A percentile compares a stretch with the other conserved stretches of the same genome.
These are phyloP conservation scores for Mesitornis unicolor DNA, from an alignment of 2,113 vertebrate species.

Conservation along the genomic window DNA sequence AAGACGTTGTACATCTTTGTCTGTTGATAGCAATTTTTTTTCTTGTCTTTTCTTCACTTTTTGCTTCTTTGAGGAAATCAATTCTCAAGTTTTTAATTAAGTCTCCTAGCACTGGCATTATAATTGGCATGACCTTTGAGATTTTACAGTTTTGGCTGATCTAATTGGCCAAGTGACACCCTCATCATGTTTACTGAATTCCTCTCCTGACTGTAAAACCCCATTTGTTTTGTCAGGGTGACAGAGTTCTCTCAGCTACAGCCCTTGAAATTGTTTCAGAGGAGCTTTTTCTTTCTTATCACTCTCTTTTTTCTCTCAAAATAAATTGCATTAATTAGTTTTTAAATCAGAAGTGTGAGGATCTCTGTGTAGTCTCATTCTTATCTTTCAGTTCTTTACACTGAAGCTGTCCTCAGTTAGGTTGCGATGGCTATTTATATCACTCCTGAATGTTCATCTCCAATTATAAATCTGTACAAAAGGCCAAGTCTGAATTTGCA, in stretches of 20 bases:
- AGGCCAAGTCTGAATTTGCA: slow-evolving; percentile 23
- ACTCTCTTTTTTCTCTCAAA: not conserved
- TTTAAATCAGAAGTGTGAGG: slow-evolving; percentile 11
- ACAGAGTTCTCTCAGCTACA: not conserved
- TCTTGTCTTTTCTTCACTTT: not conserved
- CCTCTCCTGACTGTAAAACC: not conserved
- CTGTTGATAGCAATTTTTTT: not conserved
- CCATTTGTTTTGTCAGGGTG: not conserved
- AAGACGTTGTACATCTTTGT: not conserved
- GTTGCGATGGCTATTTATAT: slow-evolving; percentile 27
- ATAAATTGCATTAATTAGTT: slow-evolving; percentile 34
- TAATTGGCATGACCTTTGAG: not conserved
- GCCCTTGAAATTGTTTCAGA: not conserved
- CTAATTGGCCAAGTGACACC: slow-evolving; percentile 6
- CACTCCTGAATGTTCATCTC: not conserved
- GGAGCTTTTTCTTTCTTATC: slow-evolving; percentile 3
- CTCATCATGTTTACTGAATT: slow-evolving; percentile 36
- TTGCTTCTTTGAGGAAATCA: slow-evolving; percentile 5
- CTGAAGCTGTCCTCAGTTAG: slow-evolving; percentile 22
- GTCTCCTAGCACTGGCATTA: not conserved
- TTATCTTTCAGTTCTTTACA: slow-evolving; percentile 4
- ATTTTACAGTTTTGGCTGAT: not conserved
- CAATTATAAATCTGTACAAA: slow-evolving; percentile 40
- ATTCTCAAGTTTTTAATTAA: not conserved
- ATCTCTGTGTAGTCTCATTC: slow-evolving; percentile 19